A percentile compares a stretch with the other conserved stretches of the same genome.
phyloP scores from a whole-genome alignment of 23 tunicate species.

The Ciona savignyi region DNA sequence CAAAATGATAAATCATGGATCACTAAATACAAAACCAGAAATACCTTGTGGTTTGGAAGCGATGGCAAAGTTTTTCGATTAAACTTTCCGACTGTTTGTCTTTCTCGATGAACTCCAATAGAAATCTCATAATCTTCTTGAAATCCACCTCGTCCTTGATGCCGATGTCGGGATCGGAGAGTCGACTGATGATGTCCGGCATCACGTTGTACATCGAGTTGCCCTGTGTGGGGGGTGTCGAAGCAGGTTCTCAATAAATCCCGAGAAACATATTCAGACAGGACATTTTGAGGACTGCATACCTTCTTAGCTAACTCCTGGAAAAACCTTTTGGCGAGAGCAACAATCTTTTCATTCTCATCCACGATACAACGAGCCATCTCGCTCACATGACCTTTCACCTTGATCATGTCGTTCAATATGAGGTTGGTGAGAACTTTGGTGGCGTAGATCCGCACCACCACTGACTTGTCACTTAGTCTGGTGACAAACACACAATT shows the following conservation, averaged over 20 bases:
- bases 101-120: slow-evolving; percentile 74
- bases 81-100: slow-evolving; percentile 90
- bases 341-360: slow-evolving; percentile 28
- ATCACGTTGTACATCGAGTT: slow-evolving; percentile 89
- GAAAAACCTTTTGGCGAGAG: slow-evolving; percentile 64
- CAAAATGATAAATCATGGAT: too few relatives aligned
- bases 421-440: slow-evolving; percentile 85
- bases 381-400: slow-evolving; percentile 93
- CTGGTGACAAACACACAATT: slow-evolving; percentile 14
- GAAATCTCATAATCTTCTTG: slow-evolving; percentile 64
- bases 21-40: neutral
- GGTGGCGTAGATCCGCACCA: slow-evolving; percentile 68
- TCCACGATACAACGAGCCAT: slow-evolving; percentile 91
- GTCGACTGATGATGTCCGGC: slow-evolving; percentile 91
- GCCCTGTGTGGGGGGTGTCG: slow-evolving; percentile 21
- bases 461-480: slow-evolving; percentile 49
- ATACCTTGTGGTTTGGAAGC: slow-evolving; percentile 80
- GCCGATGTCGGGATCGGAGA: slow-evolving; percentile 63
- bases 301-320: slow-evolving; percentile 80
- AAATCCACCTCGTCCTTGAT: slow-evolving; percentile 73
- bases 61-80: slow-evolving; percentile 87
- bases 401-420: slow-evolving; percentile 91
- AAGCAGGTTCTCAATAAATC: too few relatives aligned
- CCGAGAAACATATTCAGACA: too few relatives aligned
- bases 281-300: neutral